Percentiles rank a stretch among this genome's conserved stretches.
phyloP scores from a whole-genome alignment of 23 tunicate genomes.

The Styela clava region DNA sequence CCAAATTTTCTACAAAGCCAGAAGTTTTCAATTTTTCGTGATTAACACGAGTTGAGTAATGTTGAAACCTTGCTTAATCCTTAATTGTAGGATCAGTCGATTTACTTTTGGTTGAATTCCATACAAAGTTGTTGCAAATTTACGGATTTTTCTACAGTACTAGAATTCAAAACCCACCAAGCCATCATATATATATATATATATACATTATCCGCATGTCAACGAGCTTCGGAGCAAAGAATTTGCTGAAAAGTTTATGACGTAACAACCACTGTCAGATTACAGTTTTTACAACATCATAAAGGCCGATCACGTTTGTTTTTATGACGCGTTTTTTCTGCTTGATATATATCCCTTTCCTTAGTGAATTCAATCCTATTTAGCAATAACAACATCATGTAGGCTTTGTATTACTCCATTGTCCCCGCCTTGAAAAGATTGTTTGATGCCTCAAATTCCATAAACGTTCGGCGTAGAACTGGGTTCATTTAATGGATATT shows the following conservation, averaged over 20 bases:
- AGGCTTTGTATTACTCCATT: neutral
- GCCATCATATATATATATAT: too few species aligned
- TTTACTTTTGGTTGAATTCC: too few species aligned
- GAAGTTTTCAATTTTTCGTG: too few species aligned
- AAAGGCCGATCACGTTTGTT: neutral
- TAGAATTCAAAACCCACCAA: too few species aligned
- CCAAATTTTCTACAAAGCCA: too few species aligned
- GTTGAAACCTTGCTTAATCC: too few species aligned
- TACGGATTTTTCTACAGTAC: too few species aligned
- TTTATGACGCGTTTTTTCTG: neutral
- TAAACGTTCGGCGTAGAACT: neutral
- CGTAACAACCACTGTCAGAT: neutral
- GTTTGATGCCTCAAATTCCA: neutral
- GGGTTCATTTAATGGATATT: neutral
- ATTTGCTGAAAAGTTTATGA: neutral
- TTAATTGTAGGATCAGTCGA: too few species aligned
- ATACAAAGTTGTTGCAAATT: too few species aligned
- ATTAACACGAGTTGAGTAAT: too few species aligned
- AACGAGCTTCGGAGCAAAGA: neutral
- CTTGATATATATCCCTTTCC: neutral
- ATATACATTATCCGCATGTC: too few species aligned
- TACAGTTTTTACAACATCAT: neutral
- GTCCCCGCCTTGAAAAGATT: neutral
- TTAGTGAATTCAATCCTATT: neutral
- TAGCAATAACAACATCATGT: neutral